Base-by-base conservation (phyloP, 1,140 invertebrate species). In the Formica selysi region DNA sequence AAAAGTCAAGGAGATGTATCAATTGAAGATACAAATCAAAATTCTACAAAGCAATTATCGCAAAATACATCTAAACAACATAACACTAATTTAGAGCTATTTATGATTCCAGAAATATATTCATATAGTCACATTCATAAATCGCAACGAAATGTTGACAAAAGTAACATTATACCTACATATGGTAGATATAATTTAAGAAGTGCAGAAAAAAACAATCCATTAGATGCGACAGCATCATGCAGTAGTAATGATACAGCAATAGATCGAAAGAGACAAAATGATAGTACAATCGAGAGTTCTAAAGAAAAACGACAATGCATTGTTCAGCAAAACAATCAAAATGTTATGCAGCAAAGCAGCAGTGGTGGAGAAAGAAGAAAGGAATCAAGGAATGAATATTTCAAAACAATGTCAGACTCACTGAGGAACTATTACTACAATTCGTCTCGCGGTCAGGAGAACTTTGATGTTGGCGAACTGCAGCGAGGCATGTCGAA, bases 401-500 rank as follows among this genome's bases (percentile, higher is more conserved):
- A 91, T 86, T 90, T 92, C 11, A 79, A 85, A 44, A 90, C 93
- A 2, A 92, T 94, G 91, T 92, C 93, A 26, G 90, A 94, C 0
- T 95, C 96, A 85, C 95, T 97, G 95, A 95, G 95, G 85, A 94
- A 95, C 54, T 97, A 96, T 93, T 97, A 97, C 86, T 96, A 96
- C 89, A 95, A 96, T 57, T 96, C 95, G 76, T 96, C 96, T 95
- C 79, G 26, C 0, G 95, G 95, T 2, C 96, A 96, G 62, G 96
- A 97, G 85, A 93, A 96, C 48, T 96, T 96, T 79, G 96, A 96
- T 78, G 81, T 97, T 29, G 76, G 93, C 0, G 93, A 95, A 71
- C 92, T 96, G 81, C 94, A 95, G 71, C 95, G 93, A 85, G 93
- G 93, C 87, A 96, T 97, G 96, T 94, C 96, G 83, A 93, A 67